Evolutionary conservation across 2,113 vertebrate genomes (phyloP), one percentile per base, ranked within the genome.

Genomic region (Mormyrus iriodes): DNA sequence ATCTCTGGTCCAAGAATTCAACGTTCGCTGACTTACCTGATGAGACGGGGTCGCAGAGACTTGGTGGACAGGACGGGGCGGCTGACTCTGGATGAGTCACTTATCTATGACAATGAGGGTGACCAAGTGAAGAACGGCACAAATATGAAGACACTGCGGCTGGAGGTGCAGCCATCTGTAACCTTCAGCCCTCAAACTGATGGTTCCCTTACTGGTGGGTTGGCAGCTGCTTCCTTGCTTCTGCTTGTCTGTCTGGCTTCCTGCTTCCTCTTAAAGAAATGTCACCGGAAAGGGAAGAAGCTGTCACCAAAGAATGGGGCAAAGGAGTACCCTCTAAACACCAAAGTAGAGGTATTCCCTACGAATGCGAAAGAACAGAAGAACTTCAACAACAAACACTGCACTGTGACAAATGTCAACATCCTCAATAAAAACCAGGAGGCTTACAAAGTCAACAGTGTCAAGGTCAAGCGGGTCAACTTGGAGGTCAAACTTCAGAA

Each of bases 71-170:
- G 93, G 0, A 88, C 92, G 0, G 95, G 97, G 46, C 91, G 90
- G 0, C 93, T 96, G 87, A 91, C 90, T 0, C 96, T 98, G 48
- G 96, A 99, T 0, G 96, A 98, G 90, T 98, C 98, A 12, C 96
- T 99, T 35, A 94, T 98, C 94, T 99, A 99, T 5, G 98, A 99
- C 95, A 99, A 99, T 2, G 98, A 99, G 92, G 98, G 98, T 0
- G 98, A 99, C 92, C 97, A 97, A 92, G 90, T 97, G 27, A 99
- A 98, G 94, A 99, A 99, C 0, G 98, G 98, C 91, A 99, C 98
- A 91, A 99, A 99, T 91, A 99, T 99, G 98, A 99, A 99, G 94
- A 96, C 96, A 0, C 95, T 99, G 35, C 93, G 91, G 1, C 91
- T 99, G 91, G 97, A 99, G 90, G 92, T 95, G 89, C 95, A 95